Evolutionary conservation across 2,797 vertebrate genomes (phyloP), one percentile per base, ranked within the genome.

Genomic region (Pipistrellus nathusii): DNA sequence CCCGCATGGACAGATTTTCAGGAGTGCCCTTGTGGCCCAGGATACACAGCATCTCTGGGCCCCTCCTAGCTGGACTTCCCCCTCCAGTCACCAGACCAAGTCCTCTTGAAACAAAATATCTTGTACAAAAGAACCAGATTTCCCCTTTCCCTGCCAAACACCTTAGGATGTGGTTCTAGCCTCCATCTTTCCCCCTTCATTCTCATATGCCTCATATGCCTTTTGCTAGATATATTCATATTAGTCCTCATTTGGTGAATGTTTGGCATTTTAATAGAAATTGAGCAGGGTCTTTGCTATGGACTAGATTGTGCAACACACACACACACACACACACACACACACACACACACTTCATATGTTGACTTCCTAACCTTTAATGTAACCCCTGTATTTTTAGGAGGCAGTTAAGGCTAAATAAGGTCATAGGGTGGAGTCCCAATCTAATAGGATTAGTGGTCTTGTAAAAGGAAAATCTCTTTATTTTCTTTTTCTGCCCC

Each of bases 161-260:
- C 4, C 23, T 51, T 18, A 14, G 17, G 3, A 46, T 3, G 25
- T 44, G 8, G 4, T 35, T 57, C 64, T 23, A 46, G 18, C 18
- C 35, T 75, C 44, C n/a, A 59, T 85, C 55, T 72, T 57, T 77
- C 35, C 71, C 62, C 4, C 55, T 72, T 72, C 20, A 77, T 87
- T 77, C 59, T 30, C 13, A 64, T 64, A 30, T 30, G 27, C 59
- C 69, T 64, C 68, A 44, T 12, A 35, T 44, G 13, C 25, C 53
- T 93, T 64, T 18, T 0, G 14, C 57, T 25, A 13, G 18, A 77
- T 62, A 72, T n/a, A 69, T 15, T 30, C 55, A 21, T 18, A 4
- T 86, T 46, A 82, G 44, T 71, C 44, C 30, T 15, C 62, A 53
- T 41, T 76, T 53, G 38, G 59, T 32, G 3, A 10, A 41, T 48